phyloP scores from a whole-genome alignment of 2,797 vertebrate genomes.

The Microhierax caerulescens region DNA sequence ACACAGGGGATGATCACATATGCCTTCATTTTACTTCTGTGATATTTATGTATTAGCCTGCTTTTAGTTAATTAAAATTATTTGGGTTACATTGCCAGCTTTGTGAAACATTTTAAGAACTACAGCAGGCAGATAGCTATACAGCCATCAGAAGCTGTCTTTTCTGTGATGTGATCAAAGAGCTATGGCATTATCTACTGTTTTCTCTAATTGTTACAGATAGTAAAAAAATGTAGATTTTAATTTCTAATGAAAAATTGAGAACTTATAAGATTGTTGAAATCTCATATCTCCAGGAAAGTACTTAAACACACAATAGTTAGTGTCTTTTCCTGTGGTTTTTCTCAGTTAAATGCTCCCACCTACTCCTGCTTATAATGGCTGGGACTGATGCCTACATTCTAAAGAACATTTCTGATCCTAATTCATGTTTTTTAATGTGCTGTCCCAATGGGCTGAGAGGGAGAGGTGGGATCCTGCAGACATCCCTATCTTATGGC shows the following conservation, averaged over 20 bases:
- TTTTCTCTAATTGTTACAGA: not conserved
- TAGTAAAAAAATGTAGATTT: not conserved
- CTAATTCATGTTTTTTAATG: not conserved
- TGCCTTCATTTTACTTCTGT: not conserved
- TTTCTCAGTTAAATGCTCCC: not conserved
- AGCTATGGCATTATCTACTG: not conserved
- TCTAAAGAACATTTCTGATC: not conserved
- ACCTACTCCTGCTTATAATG: not conserved
- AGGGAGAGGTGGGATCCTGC: not conserved
- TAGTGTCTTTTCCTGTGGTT: rapidly evolving
- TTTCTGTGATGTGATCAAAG: not conserved
- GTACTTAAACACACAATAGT: not conserved
- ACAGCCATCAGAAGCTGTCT: not conserved
- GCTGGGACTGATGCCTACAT: not conserved
- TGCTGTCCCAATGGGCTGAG: not conserved
- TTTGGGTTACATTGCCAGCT: not conserved
- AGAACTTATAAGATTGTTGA: not conserved
- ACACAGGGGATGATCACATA: not conserved
- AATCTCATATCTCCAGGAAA: not conserved
- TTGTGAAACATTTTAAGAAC: not conserved
- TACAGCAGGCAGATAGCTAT: not conserved
- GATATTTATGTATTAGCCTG: not conserved
- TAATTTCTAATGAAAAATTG: not conserved
- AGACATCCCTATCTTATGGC: not conserved
- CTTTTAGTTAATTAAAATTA: not conserved